Conservation (phyloP, 2,888 invertebrate genomes). For the Orthosia gothica region DNA sequence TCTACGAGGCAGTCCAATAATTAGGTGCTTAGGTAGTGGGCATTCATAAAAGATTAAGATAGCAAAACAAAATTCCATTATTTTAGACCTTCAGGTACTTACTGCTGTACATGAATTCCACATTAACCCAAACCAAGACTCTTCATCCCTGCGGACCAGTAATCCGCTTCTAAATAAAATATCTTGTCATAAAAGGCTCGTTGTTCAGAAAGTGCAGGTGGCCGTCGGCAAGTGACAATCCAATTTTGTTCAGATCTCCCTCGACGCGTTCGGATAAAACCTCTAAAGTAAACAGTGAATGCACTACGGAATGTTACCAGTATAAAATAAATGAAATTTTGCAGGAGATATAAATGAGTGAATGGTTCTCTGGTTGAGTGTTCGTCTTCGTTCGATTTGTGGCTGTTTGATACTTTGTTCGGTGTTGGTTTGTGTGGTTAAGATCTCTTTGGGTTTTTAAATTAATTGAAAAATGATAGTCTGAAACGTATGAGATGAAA, state of each 20-base stretch:
- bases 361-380: constrained; percentile 25
- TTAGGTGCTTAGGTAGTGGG: too few relatives aligned
- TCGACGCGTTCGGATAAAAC: constrained; percentile 36
- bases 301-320: constrained; percentile 28
- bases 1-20: too few relatives aligned
- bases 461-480: too few relatives aligned
- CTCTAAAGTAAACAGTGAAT: constrained; percentile 54
- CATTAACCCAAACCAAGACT: constrained; percentile 8
- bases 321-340: constrained; percentile 52
- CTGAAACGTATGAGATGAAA: too few relatives aligned
- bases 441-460: too few relatives aligned
- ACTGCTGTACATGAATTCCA: background rate
- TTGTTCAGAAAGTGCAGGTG: constrained; percentile 54
- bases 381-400: constrained; percentile 18
- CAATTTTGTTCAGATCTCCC: constrained; percentile 60
- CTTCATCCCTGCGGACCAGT: constrained; percentile 17
- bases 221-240: constrained; percentile 56
- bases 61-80: too few relatives aligned
- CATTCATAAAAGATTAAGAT: background rate
- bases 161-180: constrained; percentile 52
- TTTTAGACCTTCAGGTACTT: background rate
- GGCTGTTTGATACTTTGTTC: background rate
- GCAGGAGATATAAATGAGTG: constrained; percentile 22
- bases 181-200: constrained; percentile 49
- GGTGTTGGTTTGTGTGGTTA: background rate